Evolutionary conservation across 2,888 invertebrate species (phyloP), one percentile per base, ranked within the genome.

Genomic region (Caenorhabditis zanzibari): DNA sequence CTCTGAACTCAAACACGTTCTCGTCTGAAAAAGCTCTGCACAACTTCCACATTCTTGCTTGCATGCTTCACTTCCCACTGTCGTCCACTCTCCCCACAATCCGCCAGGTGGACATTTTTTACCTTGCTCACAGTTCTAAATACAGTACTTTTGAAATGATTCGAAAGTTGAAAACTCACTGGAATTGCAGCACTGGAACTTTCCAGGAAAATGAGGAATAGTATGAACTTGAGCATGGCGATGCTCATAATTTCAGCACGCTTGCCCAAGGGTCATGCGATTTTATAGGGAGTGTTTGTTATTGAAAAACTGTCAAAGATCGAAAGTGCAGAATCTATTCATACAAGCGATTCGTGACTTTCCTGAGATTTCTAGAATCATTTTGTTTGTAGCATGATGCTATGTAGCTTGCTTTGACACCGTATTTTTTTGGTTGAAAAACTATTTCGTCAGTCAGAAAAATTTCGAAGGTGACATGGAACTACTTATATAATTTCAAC

Each of bases 11-110:
- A 69, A 4, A 19, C 77, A 77, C 7, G 22, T 28, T 26, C 69
- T 35, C 0, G 69, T 77, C 32, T 77, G 61, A 41, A 61, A 61
- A 4, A 77, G 16, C 22, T 58, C 26, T 1, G 52, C 35, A 41
- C 77, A 77, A 14, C 69, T 32, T 47, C 77, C 77, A 28, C 77
- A 77, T 10, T 12, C 22, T 6, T 35, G 19, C 2, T 59, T 7
- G 16, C 77, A 77, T 14, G 22, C n/a, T 22, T 22, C 24, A 19
- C 19, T n/a, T 22, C 61, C 68, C 7, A 12, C 22, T 9, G 28
- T 38, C 0, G 32, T 14, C 77, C 77, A 77, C 32, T 77, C 77
- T 16, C 52, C 61, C 77, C 77, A 77, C 3, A 77, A 38, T 14
- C 77, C 77, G 2, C 68, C 68, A n/a, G 77, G 68, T 0, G 61